Evolutionary conservation across 2,888 invertebrate genomes (phyloP).

Genomic region (Chymomyza procnemis): DNA sequence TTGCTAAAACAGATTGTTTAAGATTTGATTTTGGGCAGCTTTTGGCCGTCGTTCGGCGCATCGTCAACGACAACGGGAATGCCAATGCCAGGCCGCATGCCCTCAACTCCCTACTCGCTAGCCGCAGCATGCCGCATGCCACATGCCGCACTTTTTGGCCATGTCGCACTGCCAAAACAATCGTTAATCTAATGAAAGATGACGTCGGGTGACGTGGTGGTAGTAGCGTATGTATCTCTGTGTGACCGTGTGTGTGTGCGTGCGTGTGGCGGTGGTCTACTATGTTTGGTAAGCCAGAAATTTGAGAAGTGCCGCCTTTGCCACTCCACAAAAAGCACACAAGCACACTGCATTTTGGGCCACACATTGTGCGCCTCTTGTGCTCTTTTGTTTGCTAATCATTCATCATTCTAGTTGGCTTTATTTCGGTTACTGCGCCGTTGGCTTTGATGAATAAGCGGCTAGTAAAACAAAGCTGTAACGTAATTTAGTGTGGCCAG

Average conservation of each 20-base stretch:
- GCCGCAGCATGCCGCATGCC: neutral
- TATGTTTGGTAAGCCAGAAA: constrained; percentile 3
- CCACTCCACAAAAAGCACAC: neutral
- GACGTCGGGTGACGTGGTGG: constrained; percentile 51
- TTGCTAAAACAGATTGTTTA: constrained; percentile 63
- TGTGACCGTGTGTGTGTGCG: neutral
- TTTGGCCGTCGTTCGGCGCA: constrained; percentile 8
- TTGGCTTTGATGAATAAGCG: constrained; percentile 53
- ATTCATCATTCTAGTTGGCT: constrained; percentile 50
- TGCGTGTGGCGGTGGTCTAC: constrained; percentile 11
- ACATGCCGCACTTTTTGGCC: neutral
- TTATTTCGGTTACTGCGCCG: constrained; percentile 15
- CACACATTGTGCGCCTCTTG: neutral
- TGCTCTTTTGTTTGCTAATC: constrained; percentile 49
- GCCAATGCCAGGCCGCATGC: neutral
- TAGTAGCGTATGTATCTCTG: constrained; percentile 16
- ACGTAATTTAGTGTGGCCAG: neutral
- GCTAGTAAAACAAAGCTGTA: constrained; percentile 45
- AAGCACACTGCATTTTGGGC: neutral
- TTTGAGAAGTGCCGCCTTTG: constrained; percentile 18
- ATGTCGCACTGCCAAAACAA: constrained; percentile 38
- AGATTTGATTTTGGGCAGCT: constrained; percentile 66
- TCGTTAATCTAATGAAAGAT: constrained; percentile 72
- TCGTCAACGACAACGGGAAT: neutral
- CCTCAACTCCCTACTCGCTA: too few relatives aligned